phyloP scores from a whole-genome alignment of 1,140 invertebrate genomes.

The Branchinecta lindahli region DNA sequence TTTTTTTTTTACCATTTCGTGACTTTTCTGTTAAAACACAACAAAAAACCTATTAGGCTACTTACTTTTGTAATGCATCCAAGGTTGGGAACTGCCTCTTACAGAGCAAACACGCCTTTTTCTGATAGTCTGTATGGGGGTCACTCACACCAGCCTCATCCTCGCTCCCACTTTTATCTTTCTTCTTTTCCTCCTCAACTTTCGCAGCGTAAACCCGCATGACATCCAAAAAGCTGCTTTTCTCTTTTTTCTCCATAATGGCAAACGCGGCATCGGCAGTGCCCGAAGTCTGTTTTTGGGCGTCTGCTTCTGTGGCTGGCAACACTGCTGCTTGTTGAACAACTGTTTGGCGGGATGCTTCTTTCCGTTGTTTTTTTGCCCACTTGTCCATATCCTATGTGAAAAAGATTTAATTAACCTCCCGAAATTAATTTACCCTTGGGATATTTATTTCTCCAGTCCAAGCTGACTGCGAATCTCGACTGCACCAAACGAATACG shows the following conservation, averaged over 20 bases:
- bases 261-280: slow-evolving; percentile 78
- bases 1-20: no score
- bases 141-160: slow-evolving; percentile 36
- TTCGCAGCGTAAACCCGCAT: slow-evolving; percentile 35
- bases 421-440: not conserved
- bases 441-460: no score
- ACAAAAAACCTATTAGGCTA: slow-evolving; percentile 9
- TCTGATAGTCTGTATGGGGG: slow-evolving; percentile 63
- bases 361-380: slow-evolving; percentile 97
- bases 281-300: slow-evolving; percentile 31
- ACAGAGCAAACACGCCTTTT: slow-evolving; percentile 85
- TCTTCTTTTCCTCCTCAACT: slow-evolving; percentile 44
- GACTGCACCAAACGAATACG: no score
- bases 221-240: slow-evolving; percentile 10
- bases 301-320: slow-evolving; percentile 29
- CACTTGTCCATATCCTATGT: slow-evolving; percentile 71
- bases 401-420: slow-evolving; percentile 13
- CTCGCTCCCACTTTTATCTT: slow-evolving; percentile 27
- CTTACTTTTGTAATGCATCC: slow-evolving; percentile 56
- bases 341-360: slow-evolving; percentile 47
- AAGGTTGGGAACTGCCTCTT: slow-evolving; percentile 82
- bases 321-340: slow-evolving; percentile 12
- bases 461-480: no score
- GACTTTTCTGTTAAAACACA: no score
- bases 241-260: slow-evolving; percentile 52